phyloP scores from a whole-genome alignment of 2,113 vertebrate species.

The Anser brachyrhynchus region DNA sequence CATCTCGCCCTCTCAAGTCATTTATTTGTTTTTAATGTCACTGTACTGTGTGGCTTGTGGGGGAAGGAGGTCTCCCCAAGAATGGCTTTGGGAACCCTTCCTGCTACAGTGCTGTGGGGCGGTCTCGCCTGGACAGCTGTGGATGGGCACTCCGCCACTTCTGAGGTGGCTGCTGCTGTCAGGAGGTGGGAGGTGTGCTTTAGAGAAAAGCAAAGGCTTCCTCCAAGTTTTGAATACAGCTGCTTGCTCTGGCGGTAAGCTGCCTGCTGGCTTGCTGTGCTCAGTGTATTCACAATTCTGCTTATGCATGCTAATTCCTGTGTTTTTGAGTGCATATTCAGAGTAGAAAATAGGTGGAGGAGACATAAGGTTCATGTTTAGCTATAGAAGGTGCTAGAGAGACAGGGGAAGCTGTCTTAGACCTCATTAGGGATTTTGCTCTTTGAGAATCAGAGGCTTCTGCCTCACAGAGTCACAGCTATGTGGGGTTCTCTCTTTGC shows the following conservation, averaged over 20 bases:
- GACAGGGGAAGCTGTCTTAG: neutral
- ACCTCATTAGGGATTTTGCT: neutral
- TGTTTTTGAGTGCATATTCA: neutral
- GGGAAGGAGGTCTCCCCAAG: neutral
- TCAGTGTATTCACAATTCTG: neutral
- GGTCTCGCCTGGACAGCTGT: neutral
- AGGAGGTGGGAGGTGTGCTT: neutral
- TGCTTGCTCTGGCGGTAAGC: fast-evolving
- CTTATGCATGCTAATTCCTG: neutral
- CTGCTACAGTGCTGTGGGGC: neutral
- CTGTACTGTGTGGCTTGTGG: neutral
- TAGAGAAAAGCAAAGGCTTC: neutral
- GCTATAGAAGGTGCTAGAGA: neutral
- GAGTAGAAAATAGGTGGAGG: neutral
- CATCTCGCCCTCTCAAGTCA: fast-evolving
- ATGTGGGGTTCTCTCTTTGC: neutral
- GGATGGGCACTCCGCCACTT: neutral
- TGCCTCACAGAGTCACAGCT: neutral
- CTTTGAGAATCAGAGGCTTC: neutral
- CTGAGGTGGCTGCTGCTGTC: neutral
- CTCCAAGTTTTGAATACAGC: neutral
- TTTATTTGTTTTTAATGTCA: neutral
- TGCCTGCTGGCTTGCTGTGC: neutral
- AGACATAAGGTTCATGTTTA: neutral
- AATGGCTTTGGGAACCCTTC: neutral